phyloP scores from a whole-genome alignment of 2,797 vertebrate species.

The Pipistrellus pipistrellus region DNA sequence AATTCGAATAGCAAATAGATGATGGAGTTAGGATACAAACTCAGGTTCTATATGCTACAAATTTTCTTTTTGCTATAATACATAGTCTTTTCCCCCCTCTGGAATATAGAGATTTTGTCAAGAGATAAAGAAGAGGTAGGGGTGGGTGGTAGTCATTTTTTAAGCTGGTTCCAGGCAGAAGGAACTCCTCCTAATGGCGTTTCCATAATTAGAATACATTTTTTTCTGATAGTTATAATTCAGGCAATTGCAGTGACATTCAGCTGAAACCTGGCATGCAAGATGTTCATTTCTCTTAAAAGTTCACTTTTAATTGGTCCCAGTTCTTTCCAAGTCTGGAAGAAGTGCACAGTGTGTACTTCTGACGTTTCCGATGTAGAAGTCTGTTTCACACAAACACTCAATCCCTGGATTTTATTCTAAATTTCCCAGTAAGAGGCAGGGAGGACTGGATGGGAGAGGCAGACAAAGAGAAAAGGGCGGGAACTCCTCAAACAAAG shows the following conservation, averaged over 20 bases:
- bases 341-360: conserved; percentile 61
- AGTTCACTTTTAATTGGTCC: conserved; percentile 84
- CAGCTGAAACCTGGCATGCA: conserved; percentile 83
- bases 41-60: not conserved
- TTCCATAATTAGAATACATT: conserved; percentile 83
- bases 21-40: not conserved
- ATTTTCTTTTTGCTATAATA: conserved; percentile 21
- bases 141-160: conserved; percentile 73
- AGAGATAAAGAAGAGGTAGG: conserved; percentile 57
- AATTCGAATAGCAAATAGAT: not conserved
- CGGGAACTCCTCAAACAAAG: not conserved
- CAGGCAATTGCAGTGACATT: conserved; percentile 82
- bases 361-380: conserved; percentile 60
- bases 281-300: conserved; percentile 84
- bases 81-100: not conserved
- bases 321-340: conserved; percentile 70
- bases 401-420: conserved; percentile 57
- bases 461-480: not conserved
- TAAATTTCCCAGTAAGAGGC: conserved; percentile 23
- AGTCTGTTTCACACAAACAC: conserved; percentile 41
- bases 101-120: conserved; percentile 44
- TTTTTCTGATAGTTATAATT: conserved; percentile 83
- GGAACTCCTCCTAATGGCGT: conserved; percentile 80
- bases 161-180: conserved; percentile 74
- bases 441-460: not conserved